These are phyloP conservation scores for Lithophane leautieri DNA, from an alignment of 2,888 invertebrate species.

Conservation along the genomic window DNA sequence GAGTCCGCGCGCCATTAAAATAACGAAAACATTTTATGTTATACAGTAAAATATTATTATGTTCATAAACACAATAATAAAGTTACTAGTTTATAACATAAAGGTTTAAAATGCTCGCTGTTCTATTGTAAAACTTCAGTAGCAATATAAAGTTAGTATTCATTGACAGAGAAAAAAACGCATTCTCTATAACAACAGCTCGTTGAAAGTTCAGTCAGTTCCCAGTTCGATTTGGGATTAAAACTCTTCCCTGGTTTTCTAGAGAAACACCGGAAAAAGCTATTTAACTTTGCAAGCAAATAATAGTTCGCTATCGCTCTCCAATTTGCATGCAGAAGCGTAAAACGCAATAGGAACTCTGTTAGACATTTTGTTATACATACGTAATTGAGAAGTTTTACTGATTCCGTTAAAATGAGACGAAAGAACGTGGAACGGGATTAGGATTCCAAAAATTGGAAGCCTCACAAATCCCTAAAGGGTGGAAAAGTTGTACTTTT, in stretches of 20 bases:
- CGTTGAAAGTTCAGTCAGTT: constrained; percentile 61
- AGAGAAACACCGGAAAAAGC: constrained; percentile 77
- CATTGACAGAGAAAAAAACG: constrained; percentile 50
- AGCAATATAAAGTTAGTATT: constrained; percentile 51
- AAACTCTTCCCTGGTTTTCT: constrained; percentile 77
- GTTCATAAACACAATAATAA: neutral
- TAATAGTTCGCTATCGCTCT: constrained; percentile 77
- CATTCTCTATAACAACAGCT: constrained; percentile 61
- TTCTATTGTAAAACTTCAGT: constrained; percentile 21
- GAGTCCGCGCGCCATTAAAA: neutral
- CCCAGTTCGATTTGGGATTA: constrained; percentile 74
- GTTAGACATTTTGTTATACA: constrained; percentile 45
- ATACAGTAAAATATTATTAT: neutral
- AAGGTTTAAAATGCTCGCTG: neutral
- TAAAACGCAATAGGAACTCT: constrained; percentile 62
- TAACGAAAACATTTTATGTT: neutral
- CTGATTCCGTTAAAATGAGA: constrained; percentile 49
- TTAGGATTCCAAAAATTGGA: constrained; percentile 58
- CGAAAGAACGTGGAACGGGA: constrained; percentile 53
- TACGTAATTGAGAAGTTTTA: constrained; percentile 61
- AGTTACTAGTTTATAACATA: neutral
- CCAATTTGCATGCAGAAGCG: constrained; percentile 78
- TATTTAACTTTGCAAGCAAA: constrained; percentile 84
- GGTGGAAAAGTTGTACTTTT: constrained; percentile 61
- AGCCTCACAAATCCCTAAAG: constrained; percentile 52